Base-by-base conservation (phyloP, 2,113 vertebrate species). In the Marmota monax region DNA sequence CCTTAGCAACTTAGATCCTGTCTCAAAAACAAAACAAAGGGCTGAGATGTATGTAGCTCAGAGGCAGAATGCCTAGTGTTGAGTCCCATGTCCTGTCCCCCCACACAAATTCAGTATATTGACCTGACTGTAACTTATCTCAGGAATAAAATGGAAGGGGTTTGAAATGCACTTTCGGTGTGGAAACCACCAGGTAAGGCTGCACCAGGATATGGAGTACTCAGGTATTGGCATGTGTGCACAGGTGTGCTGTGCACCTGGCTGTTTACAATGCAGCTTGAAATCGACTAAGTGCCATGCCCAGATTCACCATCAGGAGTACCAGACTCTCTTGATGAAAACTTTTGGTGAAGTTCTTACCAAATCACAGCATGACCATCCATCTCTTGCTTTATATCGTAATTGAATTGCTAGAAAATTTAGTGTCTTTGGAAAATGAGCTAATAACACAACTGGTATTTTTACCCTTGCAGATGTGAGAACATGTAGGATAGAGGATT, bases 191-290 rank as follows among this genome's bases (percentile, higher is more conserved):
- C 51, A 8, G 67, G 37, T 1, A 2, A 73, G 45, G 13, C 17
- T 0, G 0, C 32, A 0, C 37, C n/a, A 5, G 11, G 32, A 5
- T 2, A 5, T 37, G 5, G 22, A 5, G 9, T 18, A 11, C 4
- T 18, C 17, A 18, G 7, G 39, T 69, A 42, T 14, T 76, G 1
- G 12, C 39, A 0, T 3, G 13, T 53, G 39, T 4, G 12, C 39
- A 3, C 37, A 25, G 9, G 9, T 18, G 1, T 0, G 4, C 45
- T 20, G 16, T n/a, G 48, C 10, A 29, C 20, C 13, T n/a, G 34
- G 39, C 39, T 20, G 53, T 18, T n/a, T 1, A 7, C 27, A 2
- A 4, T 9, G 5, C 3, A 13, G 51, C 17, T 65, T 18, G 14
- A 63, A 27, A 23, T 63, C 9, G 23, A 11, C 61, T 27, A 63